Base-by-base conservation (phyloP, 2,888 invertebrate species). In the Carterocephalus palaemon region DNA sequence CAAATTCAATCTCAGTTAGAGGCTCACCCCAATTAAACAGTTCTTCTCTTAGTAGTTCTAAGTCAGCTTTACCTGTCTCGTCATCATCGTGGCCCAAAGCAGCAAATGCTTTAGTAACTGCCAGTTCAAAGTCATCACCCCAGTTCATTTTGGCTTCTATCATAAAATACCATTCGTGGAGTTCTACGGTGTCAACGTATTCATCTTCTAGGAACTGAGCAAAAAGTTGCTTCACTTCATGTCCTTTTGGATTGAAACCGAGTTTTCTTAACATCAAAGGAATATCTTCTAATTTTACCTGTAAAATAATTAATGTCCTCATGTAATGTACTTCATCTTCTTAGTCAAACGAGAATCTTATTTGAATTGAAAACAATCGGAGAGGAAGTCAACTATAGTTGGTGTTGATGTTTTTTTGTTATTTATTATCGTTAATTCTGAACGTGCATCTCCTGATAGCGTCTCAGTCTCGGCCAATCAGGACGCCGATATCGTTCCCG, bases 181-280 rank as follows among this genome's bases (percentile, higher is more conserved):
- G 72, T 45, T 84, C 83, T 0, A 85, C 77, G 0, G 73, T 79
- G 33, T 86, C 86, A 0, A 81, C 83, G 0, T 67, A 56, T 2
- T 86, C 84, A 38, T 85, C 84, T 67, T 85, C 86, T 1, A 86
- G 61, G 52, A 84, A 78, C 31, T 56, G 57, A 41, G 48, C 50
- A 26, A 64, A 82, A 0, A 86, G 56, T 45, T 75, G 54, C 2
- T 64, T 49, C 20, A 85, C 49, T 63, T 86, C 77, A 1, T 62
- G 69, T 0, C 68, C 60, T 59, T 82, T 85, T 1, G 86, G 86
- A 49, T 86, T 86, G 43, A 85, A 81, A 2, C 86, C 86, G 1
- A 84, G 51, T 51, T 75, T 73, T 47, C 85, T 63, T 10, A 86
- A 59, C 84, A 86, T 84, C 1, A 69, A 32, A 0, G 82, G 74